Evolutionary conservation across 2,888 invertebrate species (phyloP).

Genomic region (Buathra laborator): DNA sequence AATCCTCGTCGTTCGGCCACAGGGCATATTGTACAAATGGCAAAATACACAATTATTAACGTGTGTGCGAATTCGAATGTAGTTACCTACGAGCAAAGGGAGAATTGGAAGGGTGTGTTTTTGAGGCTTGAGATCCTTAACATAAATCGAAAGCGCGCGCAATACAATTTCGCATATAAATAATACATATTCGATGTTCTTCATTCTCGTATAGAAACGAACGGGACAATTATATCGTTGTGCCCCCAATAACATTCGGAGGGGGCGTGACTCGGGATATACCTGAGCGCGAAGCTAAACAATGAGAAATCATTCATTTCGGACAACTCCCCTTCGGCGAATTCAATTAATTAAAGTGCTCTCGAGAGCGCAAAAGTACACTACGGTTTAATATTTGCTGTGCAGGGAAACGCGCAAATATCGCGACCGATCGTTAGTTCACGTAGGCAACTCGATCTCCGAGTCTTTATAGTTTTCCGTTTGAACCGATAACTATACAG

Average conservation of each 20-base stretch:
- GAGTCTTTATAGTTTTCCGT: neutral
- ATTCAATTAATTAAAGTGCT: slow-evolving; percentile 34
- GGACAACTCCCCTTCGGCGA: neutral
- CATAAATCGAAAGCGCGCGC: neutral
- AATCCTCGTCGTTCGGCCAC: slow-evolving; percentile 35
- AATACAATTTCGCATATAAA: neutral
- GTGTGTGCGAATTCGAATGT: slow-evolving; percentile 11
- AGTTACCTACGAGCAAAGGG: neutral
- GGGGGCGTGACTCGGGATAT: slow-evolving; percentile 28
- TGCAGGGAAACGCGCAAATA: neutral
- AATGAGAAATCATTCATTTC: slow-evolving; percentile 28
- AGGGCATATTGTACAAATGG: slow-evolving; percentile 40
- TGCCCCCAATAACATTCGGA: slow-evolving; percentile 2
- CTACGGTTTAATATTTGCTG: neutral
- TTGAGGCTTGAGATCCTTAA: neutral
- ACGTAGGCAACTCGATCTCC: neutral
- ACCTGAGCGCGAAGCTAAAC: slow-evolving; percentile 10
- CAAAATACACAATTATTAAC: slow-evolving; percentile 45
- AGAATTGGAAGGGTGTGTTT: slow-evolving; percentile 15
- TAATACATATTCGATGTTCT: neutral
- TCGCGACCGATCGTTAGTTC: neutral
- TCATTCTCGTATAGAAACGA: neutral
- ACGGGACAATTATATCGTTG: slow-evolving; percentile 31
- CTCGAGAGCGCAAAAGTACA: slow-evolving; percentile 18
- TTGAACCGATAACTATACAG: neutral